Percentiles rank a stretch among this genome's conserved stretches.
Evolutionary conservation across 2,888 invertebrate species (phyloP).

Genomic region (Melanotus villosus): DNA sequence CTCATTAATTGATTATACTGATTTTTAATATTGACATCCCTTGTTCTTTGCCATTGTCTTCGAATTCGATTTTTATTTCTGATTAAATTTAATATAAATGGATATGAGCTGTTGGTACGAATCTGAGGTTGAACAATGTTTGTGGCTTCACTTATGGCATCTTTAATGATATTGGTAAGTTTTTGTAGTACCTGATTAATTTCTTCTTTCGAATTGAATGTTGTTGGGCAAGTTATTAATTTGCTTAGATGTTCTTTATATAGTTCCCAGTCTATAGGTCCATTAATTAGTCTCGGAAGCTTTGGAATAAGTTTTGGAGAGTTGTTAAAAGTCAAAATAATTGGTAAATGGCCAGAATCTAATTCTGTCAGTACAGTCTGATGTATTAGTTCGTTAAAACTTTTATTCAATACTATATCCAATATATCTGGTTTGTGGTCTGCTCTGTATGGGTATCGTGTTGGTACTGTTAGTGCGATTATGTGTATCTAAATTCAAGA

Average conservation of each 20-base stretch:
- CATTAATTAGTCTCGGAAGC: not conserved
- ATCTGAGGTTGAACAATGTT: not conserved
- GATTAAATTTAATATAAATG: not conserved
- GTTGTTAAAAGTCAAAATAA: no score
- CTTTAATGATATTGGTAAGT: not conserved
- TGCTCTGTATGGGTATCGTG: no score
- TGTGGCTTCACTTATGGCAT: not conserved
- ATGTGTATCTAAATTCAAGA: no score
- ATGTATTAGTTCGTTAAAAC: no score
- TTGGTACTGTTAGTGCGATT: no score
- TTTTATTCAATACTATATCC: no score
- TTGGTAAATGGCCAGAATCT: no score
- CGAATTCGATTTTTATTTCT: not conserved
- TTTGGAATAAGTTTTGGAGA: not conserved
- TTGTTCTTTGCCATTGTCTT: not conserved
- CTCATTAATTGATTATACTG: not conserved
- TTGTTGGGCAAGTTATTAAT: not conserved
- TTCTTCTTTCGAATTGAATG: not conserved
- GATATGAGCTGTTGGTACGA: not conserved
- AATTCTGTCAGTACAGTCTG: no score
- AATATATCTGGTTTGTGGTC: no score
- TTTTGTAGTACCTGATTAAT: not conserved
- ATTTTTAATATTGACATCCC: not conserved
- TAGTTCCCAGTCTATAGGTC: not conserved
- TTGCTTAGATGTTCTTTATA: not conserved